Conservation (phyloP, 2,113 vertebrate genomes). For the Eolophus roseicapilla region DNA sequence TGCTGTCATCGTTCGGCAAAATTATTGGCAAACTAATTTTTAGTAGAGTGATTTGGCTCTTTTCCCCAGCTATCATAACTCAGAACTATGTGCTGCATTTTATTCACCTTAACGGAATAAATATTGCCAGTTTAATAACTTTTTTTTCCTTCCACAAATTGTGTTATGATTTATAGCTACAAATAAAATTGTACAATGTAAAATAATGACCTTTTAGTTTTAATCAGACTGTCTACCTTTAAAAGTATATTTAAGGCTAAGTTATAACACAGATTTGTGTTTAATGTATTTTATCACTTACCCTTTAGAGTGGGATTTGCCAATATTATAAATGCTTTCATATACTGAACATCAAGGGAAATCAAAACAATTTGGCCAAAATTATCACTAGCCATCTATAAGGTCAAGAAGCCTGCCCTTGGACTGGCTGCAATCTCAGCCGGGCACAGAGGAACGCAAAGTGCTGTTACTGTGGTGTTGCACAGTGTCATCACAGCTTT, state of each 20-base stretch:
- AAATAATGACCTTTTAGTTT: slow-evolving; percentile 64
- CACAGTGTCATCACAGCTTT: accelerated
- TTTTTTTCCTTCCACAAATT: slow-evolving; percentile 63
- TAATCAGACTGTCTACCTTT: slow-evolving; percentile 61
- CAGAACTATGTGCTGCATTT: slow-evolving; percentile 57
- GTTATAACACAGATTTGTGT: slow-evolving; percentile 29
- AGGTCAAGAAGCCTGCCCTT: neutral
- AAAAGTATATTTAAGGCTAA: slow-evolving; percentile 54
- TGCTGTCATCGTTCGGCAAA: slow-evolving; percentile 71
- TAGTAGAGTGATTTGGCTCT: slow-evolving; percentile 65
- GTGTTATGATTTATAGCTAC: slow-evolving; percentile 61
- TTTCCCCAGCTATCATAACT: slow-evolving; percentile 59
- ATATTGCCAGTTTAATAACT: slow-evolving; percentile 66
- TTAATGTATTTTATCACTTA: slow-evolving; percentile 34
- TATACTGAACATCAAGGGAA: neutral
- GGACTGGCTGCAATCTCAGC: neutral
- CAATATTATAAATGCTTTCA: neutral
- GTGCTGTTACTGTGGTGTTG: neutral
- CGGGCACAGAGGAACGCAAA: neutral
- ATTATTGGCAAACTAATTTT: slow-evolving; percentile 81
- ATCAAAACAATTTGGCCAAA: neutral
- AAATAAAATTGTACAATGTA: slow-evolving; percentile 59
- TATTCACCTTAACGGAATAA: slow-evolving; percentile 73
- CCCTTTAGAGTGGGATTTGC: slow-evolving; percentile 35
- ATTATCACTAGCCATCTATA: neutral